Evolutionary conservation across 1,140 invertebrate species (phyloP).

Genomic region (Eriosoma lanigerum): DNA sequence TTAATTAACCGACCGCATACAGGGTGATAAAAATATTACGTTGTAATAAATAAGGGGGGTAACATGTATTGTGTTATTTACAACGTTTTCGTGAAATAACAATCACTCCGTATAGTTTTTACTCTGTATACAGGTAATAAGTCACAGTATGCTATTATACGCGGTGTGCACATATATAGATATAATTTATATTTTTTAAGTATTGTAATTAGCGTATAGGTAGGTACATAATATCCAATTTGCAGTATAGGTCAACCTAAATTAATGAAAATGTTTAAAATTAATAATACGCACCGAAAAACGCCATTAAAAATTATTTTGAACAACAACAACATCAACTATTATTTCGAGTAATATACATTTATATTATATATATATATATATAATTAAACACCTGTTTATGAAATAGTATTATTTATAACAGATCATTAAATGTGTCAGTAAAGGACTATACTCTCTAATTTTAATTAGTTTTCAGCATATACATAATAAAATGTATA

Average conservation of each 20-base stretch:
- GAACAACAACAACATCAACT: neutral
- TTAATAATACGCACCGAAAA: neutral
- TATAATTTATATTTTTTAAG: too few relatives aligned
- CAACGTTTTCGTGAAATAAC: too few relatives aligned
- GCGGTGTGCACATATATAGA: too few relatives aligned
- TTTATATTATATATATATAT: neutral
- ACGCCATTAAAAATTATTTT: neutral
- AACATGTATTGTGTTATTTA: too few relatives aligned
- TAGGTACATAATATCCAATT: too few relatives aligned
- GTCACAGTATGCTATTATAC: too few relatives aligned
- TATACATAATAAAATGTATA: neutral
- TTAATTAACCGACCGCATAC: neutral
- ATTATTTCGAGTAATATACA: neutral
- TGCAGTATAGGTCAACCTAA: constrained; percentile 1
- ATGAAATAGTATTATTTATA: neutral
- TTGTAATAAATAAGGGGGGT: too few relatives aligned
- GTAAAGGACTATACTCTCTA: neutral
- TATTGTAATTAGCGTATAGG: neutral
- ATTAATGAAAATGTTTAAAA: constrained; percentile 13
- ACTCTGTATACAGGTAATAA: too few relatives aligned
- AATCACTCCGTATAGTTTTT: too few relatives aligned
- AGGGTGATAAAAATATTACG: too few relatives aligned
- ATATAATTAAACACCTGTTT: constrained; percentile 5
- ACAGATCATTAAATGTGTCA: neutral
- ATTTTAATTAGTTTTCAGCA: neutral